phyloP scores from a whole-genome alignment of 2,888 invertebrate genomes.

The Caenorhabditis auriculariae region DNA sequence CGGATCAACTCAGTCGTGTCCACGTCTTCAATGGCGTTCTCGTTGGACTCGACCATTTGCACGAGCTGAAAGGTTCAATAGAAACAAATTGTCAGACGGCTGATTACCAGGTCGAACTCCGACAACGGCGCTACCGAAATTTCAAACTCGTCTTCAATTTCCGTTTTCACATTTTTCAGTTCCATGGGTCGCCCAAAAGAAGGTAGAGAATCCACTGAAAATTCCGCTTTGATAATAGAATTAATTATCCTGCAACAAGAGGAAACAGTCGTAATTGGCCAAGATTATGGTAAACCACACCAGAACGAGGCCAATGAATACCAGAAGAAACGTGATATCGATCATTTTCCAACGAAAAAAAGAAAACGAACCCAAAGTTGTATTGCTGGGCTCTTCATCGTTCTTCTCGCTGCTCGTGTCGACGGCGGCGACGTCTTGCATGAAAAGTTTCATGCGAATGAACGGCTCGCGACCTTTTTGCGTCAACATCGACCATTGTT shows the following conservation, averaged over 20 bases:
- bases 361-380: constrained; percentile 10
- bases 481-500: constrained; percentile 98
- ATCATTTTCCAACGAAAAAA: too few relatives aligned
- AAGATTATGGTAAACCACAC: too few relatives aligned
- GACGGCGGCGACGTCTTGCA: constrained; percentile 65
- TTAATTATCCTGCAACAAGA: background rate
- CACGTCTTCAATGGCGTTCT: constrained; percentile 76
- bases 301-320: too few relatives aligned
- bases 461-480: constrained; percentile 86
- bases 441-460: constrained; percentile 95
- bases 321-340: too few relatives aligned
- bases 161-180: background rate
- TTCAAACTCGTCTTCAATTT: background rate
- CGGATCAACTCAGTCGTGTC: constrained; percentile 94
- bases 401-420: constrained; percentile 72
- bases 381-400: constrained; percentile 92
- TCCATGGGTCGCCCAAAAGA: background rate
- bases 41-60: too few relatives aligned
- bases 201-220: background rate
- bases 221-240: background rate
- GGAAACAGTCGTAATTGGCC: too few relatives aligned
- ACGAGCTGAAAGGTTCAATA: too few relatives aligned
- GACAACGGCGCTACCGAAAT: too few relatives aligned
- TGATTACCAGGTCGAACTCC: too few relatives aligned
- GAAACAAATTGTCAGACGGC: too few relatives aligned